These are phyloP conservation scores for Microcebus jonahi DNA, from an alignment of 2,113 vertebrate species.

Conservation along the genomic window DNA sequence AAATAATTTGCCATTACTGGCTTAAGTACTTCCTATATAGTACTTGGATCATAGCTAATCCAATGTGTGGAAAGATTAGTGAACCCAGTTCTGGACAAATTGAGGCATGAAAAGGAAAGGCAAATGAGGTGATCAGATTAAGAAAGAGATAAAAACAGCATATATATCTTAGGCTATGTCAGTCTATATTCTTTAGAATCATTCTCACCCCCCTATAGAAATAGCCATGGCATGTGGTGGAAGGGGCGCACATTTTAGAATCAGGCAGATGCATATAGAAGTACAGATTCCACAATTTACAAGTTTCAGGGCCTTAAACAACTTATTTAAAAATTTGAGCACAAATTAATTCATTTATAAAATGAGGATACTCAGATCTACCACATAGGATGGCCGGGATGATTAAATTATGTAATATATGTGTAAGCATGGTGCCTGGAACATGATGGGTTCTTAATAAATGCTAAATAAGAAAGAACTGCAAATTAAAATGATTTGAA, in stretches of 20 bases:
- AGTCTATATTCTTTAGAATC: background rate
- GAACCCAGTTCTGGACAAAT: background rate
- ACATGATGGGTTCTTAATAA: background rate
- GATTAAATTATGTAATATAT: background rate
- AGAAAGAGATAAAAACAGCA: background rate
- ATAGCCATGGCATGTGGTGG: accelerated
- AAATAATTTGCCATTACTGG: background rate
- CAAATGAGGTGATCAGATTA: background rate
- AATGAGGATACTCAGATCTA: background rate
- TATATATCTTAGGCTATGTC: background rate
- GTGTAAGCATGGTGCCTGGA: background rate
- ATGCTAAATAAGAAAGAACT: background rate
- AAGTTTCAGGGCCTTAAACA: background rate
- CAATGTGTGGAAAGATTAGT: background rate
- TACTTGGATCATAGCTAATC: background rate
- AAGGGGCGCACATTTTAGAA: background rate
- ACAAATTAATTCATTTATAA: constrained; percentile 8
- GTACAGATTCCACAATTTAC: background rate
- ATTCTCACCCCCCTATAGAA: background rate
- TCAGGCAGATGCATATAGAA: background rate
- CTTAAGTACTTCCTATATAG: background rate
- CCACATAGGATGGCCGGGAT: background rate
- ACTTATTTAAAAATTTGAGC: background rate
- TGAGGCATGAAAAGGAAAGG: background rate
- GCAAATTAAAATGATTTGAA: background rate